Percentiles rank a stretch among this genome's conserved stretches.
Conservation (phyloP, 2,113 vertebrate genomes). For the Pseudopodoces humilis region DNA sequence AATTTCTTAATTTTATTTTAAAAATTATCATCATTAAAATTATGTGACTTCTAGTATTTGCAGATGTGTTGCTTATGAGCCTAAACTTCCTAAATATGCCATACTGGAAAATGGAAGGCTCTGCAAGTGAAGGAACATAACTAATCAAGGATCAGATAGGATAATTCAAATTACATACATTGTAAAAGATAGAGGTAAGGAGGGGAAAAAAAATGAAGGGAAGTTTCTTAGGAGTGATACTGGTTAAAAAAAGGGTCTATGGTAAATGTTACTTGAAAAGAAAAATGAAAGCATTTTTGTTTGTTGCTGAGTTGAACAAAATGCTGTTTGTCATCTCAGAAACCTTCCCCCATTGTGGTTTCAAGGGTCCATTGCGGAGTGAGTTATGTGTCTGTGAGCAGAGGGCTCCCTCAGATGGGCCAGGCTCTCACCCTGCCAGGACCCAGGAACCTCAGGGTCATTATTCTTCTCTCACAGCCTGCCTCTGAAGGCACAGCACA, state of each 20-base stretch:
- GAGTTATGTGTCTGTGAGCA: not conserved
- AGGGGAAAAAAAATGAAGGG: not conserved
- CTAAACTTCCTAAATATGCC: not conserved
- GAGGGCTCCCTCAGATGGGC: not conserved
- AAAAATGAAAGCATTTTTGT: not conserved
- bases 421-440: constrained; percentile 2
- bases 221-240: not conserved
- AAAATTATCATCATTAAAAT: not conserved
- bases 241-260: not conserved
- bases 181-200: not conserved
- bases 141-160: not conserved
- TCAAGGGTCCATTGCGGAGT: not conserved
- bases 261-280: not conserved
- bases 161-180: not conserved
- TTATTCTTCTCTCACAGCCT: not conserved
- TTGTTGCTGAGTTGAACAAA: not conserved
- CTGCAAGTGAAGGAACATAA: not conserved
- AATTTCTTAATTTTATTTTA: not conserved
- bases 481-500: not conserved
- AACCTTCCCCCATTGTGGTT: not conserved
- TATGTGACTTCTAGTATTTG: not conserved
- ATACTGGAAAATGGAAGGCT: not conserved
- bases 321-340: not conserved
- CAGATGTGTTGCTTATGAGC: not conserved
- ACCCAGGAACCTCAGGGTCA: not conserved